A percentile compares a stretch with the other conserved stretches of the same genome.
These are phyloP conservation scores for Merops nubicus DNA, from an alignment of 2,113 vertebrate species.

Conservation along the genomic window DNA sequence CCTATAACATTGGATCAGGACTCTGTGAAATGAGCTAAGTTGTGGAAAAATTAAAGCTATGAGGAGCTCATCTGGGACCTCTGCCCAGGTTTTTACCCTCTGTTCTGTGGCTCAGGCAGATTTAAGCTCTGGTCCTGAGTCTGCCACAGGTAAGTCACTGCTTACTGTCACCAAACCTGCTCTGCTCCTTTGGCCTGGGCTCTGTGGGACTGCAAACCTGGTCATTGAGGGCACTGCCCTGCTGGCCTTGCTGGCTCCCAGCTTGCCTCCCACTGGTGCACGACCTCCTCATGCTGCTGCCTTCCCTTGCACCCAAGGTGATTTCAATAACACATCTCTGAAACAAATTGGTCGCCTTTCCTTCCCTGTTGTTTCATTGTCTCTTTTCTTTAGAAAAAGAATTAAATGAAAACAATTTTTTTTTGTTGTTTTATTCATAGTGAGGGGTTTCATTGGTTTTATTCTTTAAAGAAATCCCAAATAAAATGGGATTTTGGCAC, in stretches of 20 bases:
- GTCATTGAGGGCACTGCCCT: background rate
- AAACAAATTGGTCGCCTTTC: background rate
- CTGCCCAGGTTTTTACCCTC: background rate
- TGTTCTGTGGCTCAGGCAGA: background rate
- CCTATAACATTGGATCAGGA: background rate
- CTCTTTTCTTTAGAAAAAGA: background rate
- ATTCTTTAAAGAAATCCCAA: background rate
- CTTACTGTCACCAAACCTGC: background rate
- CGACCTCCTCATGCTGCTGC: background rate
- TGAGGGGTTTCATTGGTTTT: background rate
- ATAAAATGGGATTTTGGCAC: background rate
- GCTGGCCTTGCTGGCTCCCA: background rate
- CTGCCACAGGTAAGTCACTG: background rate
- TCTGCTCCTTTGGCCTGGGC: background rate
- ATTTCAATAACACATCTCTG: background rate
- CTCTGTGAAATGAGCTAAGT: background rate
- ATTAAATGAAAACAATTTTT: background rate
- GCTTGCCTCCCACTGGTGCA: background rate
- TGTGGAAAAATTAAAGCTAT: background rate
- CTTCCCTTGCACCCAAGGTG: background rate
- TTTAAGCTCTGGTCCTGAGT: background rate
- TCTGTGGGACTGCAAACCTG: accelerated
- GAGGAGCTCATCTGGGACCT: background rate
- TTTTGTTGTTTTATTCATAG: background rate
- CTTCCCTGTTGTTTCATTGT: background rate